Percentiles rank a stretch among this genome's conserved stretches.
Evolutionary conservation across 2,113 vertebrate species (phyloP).

Genomic region (Callopanchax toddi): DNA sequence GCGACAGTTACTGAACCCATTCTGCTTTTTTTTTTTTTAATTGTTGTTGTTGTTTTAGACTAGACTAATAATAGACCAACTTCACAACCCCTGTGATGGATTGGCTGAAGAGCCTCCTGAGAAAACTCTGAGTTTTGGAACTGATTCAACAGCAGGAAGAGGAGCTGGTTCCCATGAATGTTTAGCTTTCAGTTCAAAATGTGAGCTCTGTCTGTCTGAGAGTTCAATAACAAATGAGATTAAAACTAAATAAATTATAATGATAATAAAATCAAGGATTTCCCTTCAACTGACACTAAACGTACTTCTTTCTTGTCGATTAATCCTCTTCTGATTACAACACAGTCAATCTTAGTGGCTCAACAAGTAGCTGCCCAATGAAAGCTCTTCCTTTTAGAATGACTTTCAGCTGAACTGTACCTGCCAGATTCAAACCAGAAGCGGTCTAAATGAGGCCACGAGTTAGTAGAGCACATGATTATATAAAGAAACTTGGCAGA

Average conservation of each 20-base stretch:
- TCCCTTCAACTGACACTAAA: not conserved
- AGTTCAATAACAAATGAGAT: not conserved
- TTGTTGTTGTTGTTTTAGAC: not conserved
- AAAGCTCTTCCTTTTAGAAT: no score
- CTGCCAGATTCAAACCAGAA: no score
- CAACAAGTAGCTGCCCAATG: no score
- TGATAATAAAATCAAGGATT: not conserved
- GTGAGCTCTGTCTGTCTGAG: not conserved
- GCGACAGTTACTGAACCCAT: not conserved
- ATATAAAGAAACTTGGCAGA: no score
- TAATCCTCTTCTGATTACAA: not conserved
- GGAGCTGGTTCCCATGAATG: constrained; percentile 56
- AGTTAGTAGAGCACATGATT: no score
- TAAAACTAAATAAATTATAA: not conserved
- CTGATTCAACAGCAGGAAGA: constrained; percentile 46
- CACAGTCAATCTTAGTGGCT: no score
- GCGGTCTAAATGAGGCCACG: no score
- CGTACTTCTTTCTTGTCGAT: not conserved
- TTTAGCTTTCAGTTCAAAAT: constrained; percentile 16
- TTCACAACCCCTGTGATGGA: not conserved
- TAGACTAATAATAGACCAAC: constrained; percentile 8
- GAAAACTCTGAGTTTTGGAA: constrained; percentile 42
- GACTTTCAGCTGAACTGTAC: no score
- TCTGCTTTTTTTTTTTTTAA: constrained; percentile 7
- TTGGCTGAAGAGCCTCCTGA: constrained; percentile 22